phyloP scores from a whole-genome alignment of 2,888 invertebrate genomes.

The Bruchidius siliquastri region DNA sequence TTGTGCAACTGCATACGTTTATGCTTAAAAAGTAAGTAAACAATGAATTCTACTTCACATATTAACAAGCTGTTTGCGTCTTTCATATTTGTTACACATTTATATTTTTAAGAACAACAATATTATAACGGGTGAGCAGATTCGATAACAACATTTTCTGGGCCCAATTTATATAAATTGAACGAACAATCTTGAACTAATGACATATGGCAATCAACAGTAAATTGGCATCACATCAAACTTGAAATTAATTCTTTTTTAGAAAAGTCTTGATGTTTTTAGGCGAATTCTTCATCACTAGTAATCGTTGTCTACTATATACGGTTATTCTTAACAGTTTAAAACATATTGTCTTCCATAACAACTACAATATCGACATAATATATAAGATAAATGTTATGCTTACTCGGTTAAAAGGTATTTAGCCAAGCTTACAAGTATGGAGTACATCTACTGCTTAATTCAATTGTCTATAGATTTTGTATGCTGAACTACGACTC shows the following conservation, averaged over 20 bases:
- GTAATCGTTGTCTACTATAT: not conserved
- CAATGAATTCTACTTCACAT: not conserved
- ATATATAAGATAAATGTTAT: not conserved
- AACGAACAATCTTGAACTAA: not conserved
- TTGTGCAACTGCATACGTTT: not conserved
- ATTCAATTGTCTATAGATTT: no score
- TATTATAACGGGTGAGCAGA: not conserved
- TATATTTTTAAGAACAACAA: not conserved
- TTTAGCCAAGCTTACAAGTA: not conserved
- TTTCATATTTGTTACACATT: not conserved
- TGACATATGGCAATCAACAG: not conserved
- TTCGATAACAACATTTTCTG: not conserved
- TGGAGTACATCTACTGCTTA: not conserved
- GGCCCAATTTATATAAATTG: not conserved
- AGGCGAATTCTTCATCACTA: not conserved
- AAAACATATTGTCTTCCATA: not conserved
- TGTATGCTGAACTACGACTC: no score
- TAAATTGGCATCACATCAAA: not conserved
- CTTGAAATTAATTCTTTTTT: not conserved
- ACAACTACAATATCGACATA: not conserved
- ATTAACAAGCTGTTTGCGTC: not conserved
- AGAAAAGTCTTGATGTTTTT: not conserved
- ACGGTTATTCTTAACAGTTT: not conserved
- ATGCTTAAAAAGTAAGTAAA: not conserved
- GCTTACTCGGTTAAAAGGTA: not conserved